A percentile compares a stretch with the other conserved stretches of the same genome.
Conservation (phyloP, 2,888 invertebrate species). For the Lochmaea crataegi region DNA sequence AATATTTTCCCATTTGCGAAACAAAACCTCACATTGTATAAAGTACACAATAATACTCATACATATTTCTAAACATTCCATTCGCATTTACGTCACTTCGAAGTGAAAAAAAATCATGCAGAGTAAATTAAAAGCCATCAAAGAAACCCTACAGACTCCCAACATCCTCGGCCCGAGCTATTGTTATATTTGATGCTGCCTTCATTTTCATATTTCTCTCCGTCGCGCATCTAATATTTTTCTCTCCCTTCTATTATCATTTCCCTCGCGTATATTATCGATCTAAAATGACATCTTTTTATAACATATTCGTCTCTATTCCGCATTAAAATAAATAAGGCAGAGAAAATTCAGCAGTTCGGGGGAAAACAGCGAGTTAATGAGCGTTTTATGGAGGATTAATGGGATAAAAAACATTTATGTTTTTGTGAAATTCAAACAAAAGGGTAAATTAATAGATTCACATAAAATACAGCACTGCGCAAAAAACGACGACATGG, state of each 20-base stretch:
- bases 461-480: not conserved
- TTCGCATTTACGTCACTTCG: constrained; percentile 19
- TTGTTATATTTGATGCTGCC: constrained; percentile 59
- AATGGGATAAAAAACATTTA: constrained; percentile 15
- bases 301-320: constrained; percentile 50
- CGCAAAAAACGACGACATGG: not conserved
- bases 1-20: not conserved
- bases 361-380: constrained; percentile 25
- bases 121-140: constrained; percentile 65
- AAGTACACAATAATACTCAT: constrained; percentile 5
- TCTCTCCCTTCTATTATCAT: constrained; percentile 56
- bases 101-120: constrained; percentile 49
- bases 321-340: constrained; percentile 55
- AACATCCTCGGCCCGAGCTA: constrained; percentile 60
- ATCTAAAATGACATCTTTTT: constrained; percentile 63
- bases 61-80: constrained; percentile 4
- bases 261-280: constrained; percentile 63
- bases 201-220: constrained; percentile 63
- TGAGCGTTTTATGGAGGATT: constrained; percentile 35
- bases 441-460: constrained; percentile 1
- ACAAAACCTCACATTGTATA: not conserved
- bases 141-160: constrained; percentile 59
- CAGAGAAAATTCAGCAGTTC: constrained; percentile 28
- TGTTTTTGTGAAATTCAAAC: constrained; percentile 8
- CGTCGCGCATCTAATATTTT: constrained; percentile 49